phyloP scores from a whole-genome alignment of 2,797 vertebrate species.

The Sebastes cheni region DNA sequence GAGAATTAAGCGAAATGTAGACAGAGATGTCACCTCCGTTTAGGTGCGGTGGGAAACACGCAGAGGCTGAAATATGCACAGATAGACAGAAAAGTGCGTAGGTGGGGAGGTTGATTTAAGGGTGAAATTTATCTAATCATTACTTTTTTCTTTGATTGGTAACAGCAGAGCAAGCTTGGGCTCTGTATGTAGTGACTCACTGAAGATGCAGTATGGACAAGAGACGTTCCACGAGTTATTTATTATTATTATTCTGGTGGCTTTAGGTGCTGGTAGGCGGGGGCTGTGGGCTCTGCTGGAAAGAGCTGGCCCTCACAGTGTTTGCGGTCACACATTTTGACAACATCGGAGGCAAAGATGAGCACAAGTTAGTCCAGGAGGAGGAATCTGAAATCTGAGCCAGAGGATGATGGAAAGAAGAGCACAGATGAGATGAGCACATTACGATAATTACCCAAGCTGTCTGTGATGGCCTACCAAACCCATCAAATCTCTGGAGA shows the following conservation, averaged over 20 bases:
- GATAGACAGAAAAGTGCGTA: not conserved
- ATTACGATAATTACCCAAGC: constrained; percentile 35
- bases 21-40: constrained; percentile 28
- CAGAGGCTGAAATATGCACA: not conserved
- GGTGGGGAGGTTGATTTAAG: not conserved
- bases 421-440: constrained; percentile 46
- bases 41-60: constrained; percentile 15
- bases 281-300: constrained; percentile 23
- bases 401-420: constrained; percentile 37
- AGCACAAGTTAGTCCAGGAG: constrained; percentile 17
- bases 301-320: constrained; percentile 1
- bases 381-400: constrained; percentile 39
- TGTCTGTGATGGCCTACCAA: constrained; percentile 36
- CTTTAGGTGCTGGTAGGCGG: constrained; percentile 20
- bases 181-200: not conserved
- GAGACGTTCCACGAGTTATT: not conserved
- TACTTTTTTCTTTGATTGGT: not conserved
- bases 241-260: not conserved
- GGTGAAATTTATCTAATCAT: not conserved
- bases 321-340: constrained; percentile 33
- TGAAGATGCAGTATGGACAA: not conserved
- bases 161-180: not conserved
- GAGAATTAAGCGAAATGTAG: not conserved
- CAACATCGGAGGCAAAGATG: constrained; percentile 37
- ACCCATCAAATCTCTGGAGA: constrained; percentile 29